Conservation (phyloP, 2,888 invertebrate genomes). For the Liposcelis brunnea region DNA sequence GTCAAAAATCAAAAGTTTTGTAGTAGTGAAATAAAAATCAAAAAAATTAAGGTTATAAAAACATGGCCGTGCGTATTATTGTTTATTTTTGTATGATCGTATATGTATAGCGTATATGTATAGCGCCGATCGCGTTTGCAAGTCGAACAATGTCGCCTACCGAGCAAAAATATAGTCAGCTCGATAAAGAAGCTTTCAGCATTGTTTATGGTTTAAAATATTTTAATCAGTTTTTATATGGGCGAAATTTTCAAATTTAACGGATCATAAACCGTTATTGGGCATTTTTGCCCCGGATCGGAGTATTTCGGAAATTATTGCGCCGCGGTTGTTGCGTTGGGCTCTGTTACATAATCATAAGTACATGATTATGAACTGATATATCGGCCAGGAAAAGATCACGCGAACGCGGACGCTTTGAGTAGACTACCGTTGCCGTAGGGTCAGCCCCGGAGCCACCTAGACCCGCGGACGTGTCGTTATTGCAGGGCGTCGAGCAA, state of each 20-base stretch:
- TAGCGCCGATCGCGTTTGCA: too few species aligned
- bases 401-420: slow-evolving; percentile 13
- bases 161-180: slow-evolving; percentile 19
- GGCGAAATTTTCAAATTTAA: slow-evolving; percentile 18
- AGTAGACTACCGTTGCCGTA: slow-evolving; percentile 7
- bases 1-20: too few species aligned
- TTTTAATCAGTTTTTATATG: slow-evolving; percentile 19
- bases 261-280: slow-evolving; percentile 20
- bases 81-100: too few species aligned
- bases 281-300: slow-evolving; percentile 15
- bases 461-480: too few species aligned
- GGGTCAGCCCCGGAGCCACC: too few species aligned
- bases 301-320: not conserved
- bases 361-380: slow-evolving; percentile 12
- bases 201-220: slow-evolving; percentile 16
- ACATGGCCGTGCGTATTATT: too few species aligned
- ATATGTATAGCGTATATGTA: too few species aligned
- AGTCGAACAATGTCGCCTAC: slow-evolving; percentile 15
- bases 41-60: too few species aligned
- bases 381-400: slow-evolving; percentile 14
- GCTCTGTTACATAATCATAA: slow-evolving; percentile 12
- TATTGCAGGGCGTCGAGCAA: too few species aligned
- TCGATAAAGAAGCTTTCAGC: slow-evolving; percentile 19
- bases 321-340: slow-evolving; percentile 14
- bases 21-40: too few species aligned